These are phyloP conservation scores for Drosophila merina DNA, from an alignment of 2,888 invertebrate species.

Conservation along the genomic window DNA sequence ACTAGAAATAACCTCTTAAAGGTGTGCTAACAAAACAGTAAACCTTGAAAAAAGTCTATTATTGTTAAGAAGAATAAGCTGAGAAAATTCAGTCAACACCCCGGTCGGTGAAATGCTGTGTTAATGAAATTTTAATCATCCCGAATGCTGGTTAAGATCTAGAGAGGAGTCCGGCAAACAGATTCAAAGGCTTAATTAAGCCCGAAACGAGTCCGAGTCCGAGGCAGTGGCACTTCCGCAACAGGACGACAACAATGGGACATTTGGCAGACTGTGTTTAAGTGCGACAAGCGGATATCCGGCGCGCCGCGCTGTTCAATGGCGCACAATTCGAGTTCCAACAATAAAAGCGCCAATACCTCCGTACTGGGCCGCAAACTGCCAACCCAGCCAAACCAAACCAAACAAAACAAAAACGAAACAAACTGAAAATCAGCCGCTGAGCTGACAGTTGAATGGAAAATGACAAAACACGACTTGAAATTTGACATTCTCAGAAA, in stretches of 20 bases:
- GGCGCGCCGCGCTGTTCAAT: slow-evolving; percentile 54
- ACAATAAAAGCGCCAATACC: slow-evolving; percentile 46
- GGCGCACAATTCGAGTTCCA: slow-evolving; percentile 36
- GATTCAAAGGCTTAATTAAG: slow-evolving; percentile 45
- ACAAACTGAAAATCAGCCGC: slow-evolving; percentile 19
- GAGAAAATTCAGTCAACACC: too few species aligned
- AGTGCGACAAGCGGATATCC: slow-evolving; percentile 72
- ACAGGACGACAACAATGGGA: slow-evolving; percentile 35
- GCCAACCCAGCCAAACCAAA: slow-evolving; percentile 14
- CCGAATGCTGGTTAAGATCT: slow-evolving; percentile 24
- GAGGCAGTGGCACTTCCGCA: slow-evolving; percentile 40
- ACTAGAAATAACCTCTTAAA: too few species aligned
- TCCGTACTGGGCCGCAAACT: slow-evolving; percentile 29
- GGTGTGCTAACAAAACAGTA: too few species aligned
- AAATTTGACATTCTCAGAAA: slow-evolving; percentile 58
- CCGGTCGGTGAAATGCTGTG: not conserved
- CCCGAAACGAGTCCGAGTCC: slow-evolving; percentile 39
- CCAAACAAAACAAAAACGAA: slow-evolving; percentile 25
- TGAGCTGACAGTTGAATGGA: slow-evolving; percentile 53
- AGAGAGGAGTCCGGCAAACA: not conserved
- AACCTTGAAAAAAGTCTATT: too few species aligned
- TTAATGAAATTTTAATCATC: slow-evolving; percentile 60
- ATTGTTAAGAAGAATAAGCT: too few species aligned
- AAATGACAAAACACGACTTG: slow-evolving; percentile 69
- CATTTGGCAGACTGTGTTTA: slow-evolving; percentile 46